These are phyloP conservation scores for Campylomormyrus tamandua DNA, from an alignment of 2,113 vertebrate genomes.

Conservation along the genomic window DNA sequence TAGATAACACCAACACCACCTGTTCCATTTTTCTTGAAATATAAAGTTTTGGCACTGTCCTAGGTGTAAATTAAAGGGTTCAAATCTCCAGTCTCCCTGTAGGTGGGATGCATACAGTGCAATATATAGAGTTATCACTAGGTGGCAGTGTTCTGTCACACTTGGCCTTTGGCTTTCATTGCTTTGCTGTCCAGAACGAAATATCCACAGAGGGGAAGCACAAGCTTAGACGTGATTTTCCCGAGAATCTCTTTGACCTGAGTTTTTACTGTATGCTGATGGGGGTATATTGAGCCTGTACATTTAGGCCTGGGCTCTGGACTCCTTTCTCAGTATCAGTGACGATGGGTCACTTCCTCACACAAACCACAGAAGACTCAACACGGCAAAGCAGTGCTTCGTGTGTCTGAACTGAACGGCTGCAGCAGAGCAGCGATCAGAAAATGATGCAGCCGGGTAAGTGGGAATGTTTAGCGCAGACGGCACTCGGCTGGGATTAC, in stretches of 20 bases:
- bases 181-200: background rate
- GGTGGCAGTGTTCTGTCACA: conserved; percentile 15
- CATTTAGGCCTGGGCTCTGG: background rate
- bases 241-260: background rate
- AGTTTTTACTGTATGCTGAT: background rate
- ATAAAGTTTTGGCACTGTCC: background rate
- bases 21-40: background rate
- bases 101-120: background rate
- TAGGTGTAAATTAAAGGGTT: conserved; percentile 1
- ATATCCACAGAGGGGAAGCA: background rate
- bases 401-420: too few species aligned
- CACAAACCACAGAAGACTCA: too few species aligned
- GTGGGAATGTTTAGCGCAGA: background rate
- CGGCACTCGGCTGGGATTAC: background rate
- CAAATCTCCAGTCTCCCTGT: background rate
- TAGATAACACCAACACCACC: background rate
- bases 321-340: background rate
- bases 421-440: background rate
- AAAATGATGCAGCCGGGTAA: background rate
- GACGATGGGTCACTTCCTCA: background rate
- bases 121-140: background rate
- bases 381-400: background rate
- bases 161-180: background rate
- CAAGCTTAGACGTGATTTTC: background rate
- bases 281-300: background rate